phyloP scores from a whole-genome alignment of 2,888 invertebrate genomes.

The Scaptomyza caliginosa region DNA sequence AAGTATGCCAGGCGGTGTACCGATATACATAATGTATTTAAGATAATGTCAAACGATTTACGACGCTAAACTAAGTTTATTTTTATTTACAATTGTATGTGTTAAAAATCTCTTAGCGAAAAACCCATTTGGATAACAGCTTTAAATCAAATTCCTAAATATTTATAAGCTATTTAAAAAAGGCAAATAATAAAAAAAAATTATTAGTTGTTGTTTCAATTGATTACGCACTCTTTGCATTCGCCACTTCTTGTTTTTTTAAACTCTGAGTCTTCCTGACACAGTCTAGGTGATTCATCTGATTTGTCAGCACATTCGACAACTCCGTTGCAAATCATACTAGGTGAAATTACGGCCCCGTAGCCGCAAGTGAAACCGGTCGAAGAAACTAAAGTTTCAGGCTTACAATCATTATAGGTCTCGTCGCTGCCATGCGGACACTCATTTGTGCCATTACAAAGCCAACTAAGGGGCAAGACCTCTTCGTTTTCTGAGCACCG shows the following conservation, averaged over 20 bases:
- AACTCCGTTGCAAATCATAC: accelerated
- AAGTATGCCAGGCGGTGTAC: too few relatives aligned
- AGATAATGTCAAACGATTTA: too few relatives aligned
- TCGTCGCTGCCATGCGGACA: conserved; percentile 42
- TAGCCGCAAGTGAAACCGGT: conserved; percentile 16
- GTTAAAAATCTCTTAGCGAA: too few relatives aligned
- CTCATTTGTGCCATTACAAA: conserved; percentile 11
- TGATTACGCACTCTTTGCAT: neutral
- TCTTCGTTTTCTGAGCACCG: neutral
- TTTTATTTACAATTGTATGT: too few relatives aligned
- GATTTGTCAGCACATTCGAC: conserved; percentile 32
- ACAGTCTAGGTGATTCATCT: conserved; percentile 18
- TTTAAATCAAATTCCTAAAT: neutral
- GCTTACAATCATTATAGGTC: conserved; percentile 9
- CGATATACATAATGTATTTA: too few relatives aligned
- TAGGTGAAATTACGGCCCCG: accelerated
- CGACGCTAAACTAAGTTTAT: too few relatives aligned
- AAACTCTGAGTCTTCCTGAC: accelerated
- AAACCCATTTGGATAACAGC: too few relatives aligned
- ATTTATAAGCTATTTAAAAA: neutral
- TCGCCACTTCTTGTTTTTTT: accelerated
- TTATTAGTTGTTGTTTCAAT: too few relatives aligned
- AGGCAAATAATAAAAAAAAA: too few relatives aligned
- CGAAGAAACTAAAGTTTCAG: accelerated
- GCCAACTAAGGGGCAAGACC: accelerated